These are phyloP conservation scores for Dolichomitus sp. DNA, from an alignment of 2,888 invertebrate species.

Conservation along the genomic window DNA sequence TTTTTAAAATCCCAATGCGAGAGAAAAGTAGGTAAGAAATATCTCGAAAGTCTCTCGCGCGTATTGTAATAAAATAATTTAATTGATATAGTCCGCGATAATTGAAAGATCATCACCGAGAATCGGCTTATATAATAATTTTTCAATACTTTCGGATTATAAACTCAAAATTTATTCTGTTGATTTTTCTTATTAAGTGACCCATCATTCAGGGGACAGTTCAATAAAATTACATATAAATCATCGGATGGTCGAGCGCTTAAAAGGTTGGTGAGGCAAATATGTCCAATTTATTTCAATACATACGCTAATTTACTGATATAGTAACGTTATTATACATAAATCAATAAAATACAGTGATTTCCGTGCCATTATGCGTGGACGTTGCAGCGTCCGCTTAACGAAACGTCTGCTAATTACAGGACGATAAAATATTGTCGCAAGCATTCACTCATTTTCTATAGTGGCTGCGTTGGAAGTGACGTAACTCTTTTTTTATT, in stretches of 20 bases:
- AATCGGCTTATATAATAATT: background rate
- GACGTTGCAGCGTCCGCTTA: background rate
- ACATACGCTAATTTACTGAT: background rate
- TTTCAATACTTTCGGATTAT: background rate
- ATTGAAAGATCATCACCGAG: background rate
- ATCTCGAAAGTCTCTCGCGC: constrained; percentile 49
- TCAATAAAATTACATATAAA: background rate
- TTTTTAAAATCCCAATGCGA: constrained; percentile 38
- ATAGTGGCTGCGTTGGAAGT: background rate
- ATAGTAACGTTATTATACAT: background rate
- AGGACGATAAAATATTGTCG: background rate
- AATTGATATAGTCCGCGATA: background rate
- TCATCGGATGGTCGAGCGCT: background rate
- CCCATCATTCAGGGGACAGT: background rate
- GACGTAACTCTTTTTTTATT: background rate
- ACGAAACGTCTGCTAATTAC: background rate
- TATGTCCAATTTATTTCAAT: constrained; percentile 2
- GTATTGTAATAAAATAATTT: constrained; percentile 69
- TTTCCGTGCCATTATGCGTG: background rate
- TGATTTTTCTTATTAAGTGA: background rate
- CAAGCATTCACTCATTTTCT: background rate
- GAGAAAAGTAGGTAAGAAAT: constrained; percentile 38
- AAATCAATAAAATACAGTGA: background rate
- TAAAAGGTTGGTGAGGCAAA: background rate
- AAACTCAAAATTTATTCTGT: background rate